Evolutionary conservation across 1,140 invertebrate genomes (phyloP).

Genomic region (Atta colombica): DNA sequence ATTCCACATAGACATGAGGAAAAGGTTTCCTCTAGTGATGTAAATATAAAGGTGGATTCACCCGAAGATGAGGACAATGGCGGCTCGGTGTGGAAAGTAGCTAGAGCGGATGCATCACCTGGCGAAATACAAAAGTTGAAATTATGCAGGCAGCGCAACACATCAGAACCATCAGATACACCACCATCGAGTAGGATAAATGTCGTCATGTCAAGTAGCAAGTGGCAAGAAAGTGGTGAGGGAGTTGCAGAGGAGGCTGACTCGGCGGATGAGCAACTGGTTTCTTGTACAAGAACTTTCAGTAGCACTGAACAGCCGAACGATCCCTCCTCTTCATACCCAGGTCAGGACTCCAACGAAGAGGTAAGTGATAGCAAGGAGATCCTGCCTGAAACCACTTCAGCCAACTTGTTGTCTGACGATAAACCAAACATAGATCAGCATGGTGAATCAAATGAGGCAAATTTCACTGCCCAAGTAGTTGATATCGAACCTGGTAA

Average conservation of each 20-base stretch:
- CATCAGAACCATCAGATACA: constrained; percentile 83
- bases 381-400: constrained; percentile 85
- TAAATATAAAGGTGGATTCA: constrained; percentile 70
- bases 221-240: constrained; percentile 84
- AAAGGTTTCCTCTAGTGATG: constrained; percentile 66
- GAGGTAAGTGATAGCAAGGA: constrained; percentile 87
- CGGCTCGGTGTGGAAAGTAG: constrained; percentile 87
- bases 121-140: constrained; percentile 87
- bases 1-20: constrained; percentile 60
- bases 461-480: constrained; percentile 76
- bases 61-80: constrained; percentile 75
- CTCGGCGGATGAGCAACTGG: constrained; percentile 82
- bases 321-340: constrained; percentile 82
- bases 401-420: constrained; percentile 86
- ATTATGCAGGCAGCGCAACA: constrained; percentile 85
- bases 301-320: constrained; percentile 77
- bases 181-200: constrained; percentile 72
- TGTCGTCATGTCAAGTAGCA: constrained; percentile 83
- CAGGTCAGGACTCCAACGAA: constrained; percentile 84
- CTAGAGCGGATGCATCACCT: constrained; percentile 86
- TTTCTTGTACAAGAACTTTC: constrained; percentile 76
- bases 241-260: constrained; percentile 84
- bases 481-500: constrained; percentile 72
- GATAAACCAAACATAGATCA: constrained; percentile 86
- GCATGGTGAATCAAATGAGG: constrained; percentile 81